Evolutionary conservation across 2,888 invertebrate genomes (phyloP).

Genomic region (Dysmachus trigonus): DNA sequence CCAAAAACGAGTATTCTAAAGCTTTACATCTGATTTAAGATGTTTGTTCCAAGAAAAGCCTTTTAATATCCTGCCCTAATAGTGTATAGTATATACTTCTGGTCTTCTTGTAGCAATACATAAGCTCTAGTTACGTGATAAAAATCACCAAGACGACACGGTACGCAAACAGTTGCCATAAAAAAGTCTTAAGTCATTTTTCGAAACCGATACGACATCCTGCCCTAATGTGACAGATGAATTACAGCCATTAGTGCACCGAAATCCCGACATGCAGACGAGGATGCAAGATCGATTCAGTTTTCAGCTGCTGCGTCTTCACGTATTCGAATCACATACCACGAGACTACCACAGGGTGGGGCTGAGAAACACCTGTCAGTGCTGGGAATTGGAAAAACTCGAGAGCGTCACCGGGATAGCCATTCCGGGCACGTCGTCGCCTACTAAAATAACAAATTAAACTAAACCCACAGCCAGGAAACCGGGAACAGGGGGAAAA

Average conservation of each 20-base stretch:
- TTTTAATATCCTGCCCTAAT: not conserved
- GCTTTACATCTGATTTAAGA: not conserved
- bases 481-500: not conserved
- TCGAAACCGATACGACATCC: not conserved
- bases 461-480: not conserved
- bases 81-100: not conserved
- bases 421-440: not conserved
- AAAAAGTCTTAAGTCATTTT: not conserved
- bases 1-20: not conserved
- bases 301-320: not conserved
- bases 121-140: not conserved
- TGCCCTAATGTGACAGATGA: not conserved
- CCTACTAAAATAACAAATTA: not conserved
- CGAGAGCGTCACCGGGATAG: not conserved
- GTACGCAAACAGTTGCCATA: not conserved
- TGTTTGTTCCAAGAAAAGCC: not conserved
- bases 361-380: not conserved
- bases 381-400: not conserved
- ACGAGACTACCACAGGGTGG: not conserved
- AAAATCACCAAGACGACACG: not conserved
- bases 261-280: not conserved
- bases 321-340: not conserved
- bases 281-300: not conserved
- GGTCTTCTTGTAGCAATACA: not conserved
- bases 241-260: not conserved